Conservation (phyloP, 1,140 invertebrate species). For the Drosophila jambulina region DNA sequence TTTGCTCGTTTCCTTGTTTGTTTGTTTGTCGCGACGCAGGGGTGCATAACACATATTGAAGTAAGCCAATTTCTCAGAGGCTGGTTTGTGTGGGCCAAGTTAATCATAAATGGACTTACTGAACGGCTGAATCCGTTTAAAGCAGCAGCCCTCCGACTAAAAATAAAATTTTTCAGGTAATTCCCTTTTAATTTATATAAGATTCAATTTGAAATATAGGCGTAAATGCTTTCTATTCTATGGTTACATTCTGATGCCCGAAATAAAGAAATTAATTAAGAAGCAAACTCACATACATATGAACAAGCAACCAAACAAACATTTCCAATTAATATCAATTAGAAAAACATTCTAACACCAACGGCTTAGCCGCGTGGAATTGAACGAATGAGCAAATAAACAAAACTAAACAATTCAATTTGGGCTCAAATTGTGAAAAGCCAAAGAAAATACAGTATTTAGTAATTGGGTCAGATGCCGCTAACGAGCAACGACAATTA, state of each 20-base stretch:
- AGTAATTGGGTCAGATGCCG: slow-evolving; percentile 45
- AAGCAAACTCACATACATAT: not conserved
- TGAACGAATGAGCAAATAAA: slow-evolving; percentile 10
- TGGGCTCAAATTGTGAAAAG: slow-evolving; percentile 41
- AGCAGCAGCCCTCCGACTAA: not conserved
- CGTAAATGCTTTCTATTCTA: not conserved
- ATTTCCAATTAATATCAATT: slow-evolving; percentile 52
- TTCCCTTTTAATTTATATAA: not conserved
- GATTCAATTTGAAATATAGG: not conserved
- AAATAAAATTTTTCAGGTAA: not conserved
- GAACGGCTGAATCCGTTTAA: not conserved
- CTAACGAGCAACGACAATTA: slow-evolving; percentile 36
- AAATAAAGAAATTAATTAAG: not conserved
- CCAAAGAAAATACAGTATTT: slow-evolving; percentile 28
- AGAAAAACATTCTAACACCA: slow-evolving; percentile 17
- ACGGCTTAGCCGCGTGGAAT: not conserved
- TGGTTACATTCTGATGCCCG: not conserved
- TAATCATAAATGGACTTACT: slow-evolving; percentile 37
- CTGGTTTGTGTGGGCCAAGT: slow-evolving; percentile 28
- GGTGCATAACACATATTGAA: slow-evolving; percentile 58
- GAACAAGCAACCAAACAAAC: not conserved
- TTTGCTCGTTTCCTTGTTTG: slow-evolving; percentile 31
- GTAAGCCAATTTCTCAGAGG: slow-evolving; percentile 60
- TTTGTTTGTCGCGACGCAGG: slow-evolving; percentile 34
- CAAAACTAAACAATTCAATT: slow-evolving; percentile 49